These are phyloP conservation scores for Resseliella maxima DNA, from an alignment of 2,888 invertebrate species.

Conservation along the genomic window DNA sequence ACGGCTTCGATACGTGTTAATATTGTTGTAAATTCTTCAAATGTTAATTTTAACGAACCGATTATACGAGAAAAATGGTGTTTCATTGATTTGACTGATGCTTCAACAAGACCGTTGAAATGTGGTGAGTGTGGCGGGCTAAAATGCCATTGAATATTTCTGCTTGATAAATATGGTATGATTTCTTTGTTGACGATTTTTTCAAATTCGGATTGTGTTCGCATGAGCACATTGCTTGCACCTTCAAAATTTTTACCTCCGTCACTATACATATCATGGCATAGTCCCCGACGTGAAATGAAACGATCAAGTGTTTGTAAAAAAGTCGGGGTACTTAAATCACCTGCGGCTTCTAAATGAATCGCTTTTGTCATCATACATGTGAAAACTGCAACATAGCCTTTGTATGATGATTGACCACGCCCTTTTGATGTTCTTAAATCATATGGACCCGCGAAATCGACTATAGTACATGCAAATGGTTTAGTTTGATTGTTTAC, in stretches of 20 bases:
- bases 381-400: background rate
- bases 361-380: slow-evolving; percentile 27
- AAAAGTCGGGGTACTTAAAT: background rate
- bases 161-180: too few species aligned
- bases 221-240: too few species aligned
- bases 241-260: too few species aligned
- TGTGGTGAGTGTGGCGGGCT: slow-evolving; percentile 61
- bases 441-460: background rate
- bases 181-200: too few species aligned
- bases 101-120: slow-evolving; percentile 62
- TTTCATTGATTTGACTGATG: slow-evolving; percentile 61
- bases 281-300: too few species aligned
- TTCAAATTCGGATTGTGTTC: too few species aligned
- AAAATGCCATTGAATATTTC: slow-evolving; percentile 61
- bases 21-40: slow-evolving; percentile 59
- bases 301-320: too few species aligned
- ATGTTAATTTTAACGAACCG: slow-evolving; percentile 60
- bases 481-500: background rate
- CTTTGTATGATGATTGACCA: background rate
- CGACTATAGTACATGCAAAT: background rate
- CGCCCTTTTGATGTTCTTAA: background rate
- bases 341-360: slow-evolving; percentile 19
- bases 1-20: too few species aligned
- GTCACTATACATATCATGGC: too few species aligned
- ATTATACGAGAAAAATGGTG: slow-evolving; percentile 60